These are phyloP conservation scores for Regulus satrapa DNA, from an alignment of 2,113 vertebrate genomes.

Conservation along the genomic window DNA sequence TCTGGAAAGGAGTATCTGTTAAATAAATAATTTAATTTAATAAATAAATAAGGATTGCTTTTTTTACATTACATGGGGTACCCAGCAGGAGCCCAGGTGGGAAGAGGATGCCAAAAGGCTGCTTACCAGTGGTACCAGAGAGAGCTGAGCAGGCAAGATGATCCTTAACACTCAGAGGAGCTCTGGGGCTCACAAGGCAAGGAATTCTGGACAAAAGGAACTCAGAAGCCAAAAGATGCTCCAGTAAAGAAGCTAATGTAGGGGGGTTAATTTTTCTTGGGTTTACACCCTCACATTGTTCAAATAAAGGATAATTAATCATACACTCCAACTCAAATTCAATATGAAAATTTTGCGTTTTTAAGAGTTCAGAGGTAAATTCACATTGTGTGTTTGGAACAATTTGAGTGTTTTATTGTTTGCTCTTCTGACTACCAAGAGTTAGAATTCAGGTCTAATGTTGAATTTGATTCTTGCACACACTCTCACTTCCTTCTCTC, in stretches of 20 bases:
- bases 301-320: background rate
- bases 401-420: background rate
- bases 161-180: background rate
- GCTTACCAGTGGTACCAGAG: background rate
- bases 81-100: background rate
- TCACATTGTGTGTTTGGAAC: background rate
- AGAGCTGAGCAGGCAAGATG: background rate
- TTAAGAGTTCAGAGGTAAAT: background rate
- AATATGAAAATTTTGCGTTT: accelerated
- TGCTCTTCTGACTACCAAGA: background rate
- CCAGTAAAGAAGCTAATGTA: background rate
- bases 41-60: too few species aligned
- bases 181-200: background rate
- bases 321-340: background rate
- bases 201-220: background rate
- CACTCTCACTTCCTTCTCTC: background rate
- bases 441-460: background rate
- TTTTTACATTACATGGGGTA: too few species aligned
- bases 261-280: background rate
- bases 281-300: background rate
- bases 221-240: background rate
- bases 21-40: too few species aligned
- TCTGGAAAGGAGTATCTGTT: background rate
- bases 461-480: background rate
- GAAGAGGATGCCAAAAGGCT: background rate